Conservation (phyloP, 2,113 vertebrate species). For the Paramormyrops kingsleyae region DNA sequence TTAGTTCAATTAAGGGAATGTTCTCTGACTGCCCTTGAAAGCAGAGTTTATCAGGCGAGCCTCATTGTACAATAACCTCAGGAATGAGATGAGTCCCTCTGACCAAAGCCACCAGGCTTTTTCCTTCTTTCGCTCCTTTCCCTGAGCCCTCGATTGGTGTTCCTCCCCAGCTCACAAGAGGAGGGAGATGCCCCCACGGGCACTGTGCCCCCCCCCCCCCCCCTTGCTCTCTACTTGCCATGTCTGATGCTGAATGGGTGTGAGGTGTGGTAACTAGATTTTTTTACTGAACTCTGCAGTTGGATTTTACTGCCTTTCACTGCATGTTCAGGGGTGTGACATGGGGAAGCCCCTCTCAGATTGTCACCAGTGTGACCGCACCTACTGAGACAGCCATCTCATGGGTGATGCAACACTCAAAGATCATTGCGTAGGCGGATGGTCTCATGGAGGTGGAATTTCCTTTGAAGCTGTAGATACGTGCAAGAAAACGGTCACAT, state of each 20-base stretch:
- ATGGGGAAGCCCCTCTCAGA: background rate
- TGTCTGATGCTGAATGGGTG: background rate
- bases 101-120: background rate
- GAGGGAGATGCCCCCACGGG: background rate
- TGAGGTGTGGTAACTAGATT: background rate
- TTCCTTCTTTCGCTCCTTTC: background rate
- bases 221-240: background rate
- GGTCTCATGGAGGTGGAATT: background rate
- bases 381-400: background rate
- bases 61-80: background rate
- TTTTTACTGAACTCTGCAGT: background rate
- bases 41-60: background rate
- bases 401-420: background rate
- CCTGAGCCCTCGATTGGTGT: background rate
- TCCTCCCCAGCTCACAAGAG: background rate
- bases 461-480: background rate
- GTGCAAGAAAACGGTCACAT: background rate
- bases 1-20: background rate
- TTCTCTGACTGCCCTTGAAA: constrained; percentile 4
- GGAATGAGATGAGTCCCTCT: background rate
- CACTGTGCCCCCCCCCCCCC: background rate
- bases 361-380: background rate
- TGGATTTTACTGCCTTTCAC: background rate
- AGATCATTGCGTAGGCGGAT: background rate
- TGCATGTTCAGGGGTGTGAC: background rate